Conservation (phyloP, 2,797 vertebrate genomes). For the Sebastes matsubarae region DNA sequence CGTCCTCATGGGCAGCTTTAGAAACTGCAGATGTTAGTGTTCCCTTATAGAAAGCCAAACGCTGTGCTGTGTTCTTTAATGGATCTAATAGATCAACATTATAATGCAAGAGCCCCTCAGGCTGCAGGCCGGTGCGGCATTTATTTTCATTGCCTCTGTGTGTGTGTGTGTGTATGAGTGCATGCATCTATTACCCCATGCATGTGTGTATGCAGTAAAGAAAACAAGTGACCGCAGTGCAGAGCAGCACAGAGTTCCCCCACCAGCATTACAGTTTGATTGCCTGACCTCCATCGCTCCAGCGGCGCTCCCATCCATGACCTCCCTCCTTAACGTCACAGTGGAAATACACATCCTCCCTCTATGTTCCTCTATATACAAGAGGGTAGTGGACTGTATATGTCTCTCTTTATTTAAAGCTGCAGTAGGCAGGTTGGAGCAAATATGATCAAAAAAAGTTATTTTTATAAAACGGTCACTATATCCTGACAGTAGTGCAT, state of each 20-base stretch:
- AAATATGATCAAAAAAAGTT: no score
- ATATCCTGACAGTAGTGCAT: no score
- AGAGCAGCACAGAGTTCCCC: slow-evolving; percentile 11
- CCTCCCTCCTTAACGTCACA: slow-evolving; percentile 39
- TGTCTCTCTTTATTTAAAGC: not conserved
- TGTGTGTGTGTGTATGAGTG: not conserved
- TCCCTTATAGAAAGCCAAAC: not conserved
- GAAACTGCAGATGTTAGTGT: not conserved
- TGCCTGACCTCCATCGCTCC: slow-evolving; percentile 32
- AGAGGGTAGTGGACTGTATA: not conserved
- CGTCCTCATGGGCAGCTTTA: not conserved
- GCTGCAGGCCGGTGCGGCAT: slow-evolving; percentile 12
- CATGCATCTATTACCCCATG: not conserved
- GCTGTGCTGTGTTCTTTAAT: slow-evolving; percentile 11
- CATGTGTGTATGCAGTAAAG: slow-evolving; percentile 6
- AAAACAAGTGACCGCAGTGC: not conserved
- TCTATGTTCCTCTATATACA: not conserved
- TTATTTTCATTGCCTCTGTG: not conserved
- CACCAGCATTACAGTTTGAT: slow-evolving; percentile 19
- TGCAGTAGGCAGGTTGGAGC: no score
- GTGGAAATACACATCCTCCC: not conserved
- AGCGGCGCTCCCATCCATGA: not conserved
- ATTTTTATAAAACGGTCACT: no score
- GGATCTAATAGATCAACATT: slow-evolving; percentile 27
- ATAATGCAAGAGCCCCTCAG: slow-evolving; percentile 26